A percentile compares a stretch with the other conserved stretches of the same genome.
Evolutionary conservation across 2,888 invertebrate species (phyloP).

Genomic region (Lordiphosa andalusiaca): DNA sequence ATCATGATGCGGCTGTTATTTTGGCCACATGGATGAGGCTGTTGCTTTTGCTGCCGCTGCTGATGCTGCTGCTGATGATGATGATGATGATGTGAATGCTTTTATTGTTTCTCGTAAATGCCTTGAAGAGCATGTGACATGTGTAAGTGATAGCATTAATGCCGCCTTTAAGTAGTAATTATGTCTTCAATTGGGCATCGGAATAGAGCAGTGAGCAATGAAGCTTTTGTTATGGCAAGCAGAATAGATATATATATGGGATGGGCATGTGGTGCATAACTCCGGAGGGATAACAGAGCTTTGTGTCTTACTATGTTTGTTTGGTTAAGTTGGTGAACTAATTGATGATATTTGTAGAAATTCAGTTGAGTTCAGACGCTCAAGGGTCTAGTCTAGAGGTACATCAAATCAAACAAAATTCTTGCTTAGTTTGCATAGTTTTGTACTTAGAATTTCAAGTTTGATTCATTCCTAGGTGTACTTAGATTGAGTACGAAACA

Average conservation of each 20-base stretch:
- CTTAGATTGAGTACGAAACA: too few species aligned
- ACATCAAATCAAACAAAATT: too few species aligned
- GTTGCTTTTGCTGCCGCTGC: constrained; percentile 47
- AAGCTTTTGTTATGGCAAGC: constrained; percentile 23
- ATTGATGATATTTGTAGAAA: too few species aligned
- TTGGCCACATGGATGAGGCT: constrained; percentile 25
- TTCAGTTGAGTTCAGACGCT: too few species aligned
- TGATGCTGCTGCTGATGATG: constrained; percentile 32
- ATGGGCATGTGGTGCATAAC: background rate
- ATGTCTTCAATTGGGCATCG: constrained; percentile 68
- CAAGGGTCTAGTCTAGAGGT: too few species aligned
- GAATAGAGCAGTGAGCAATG: constrained; percentile 3
- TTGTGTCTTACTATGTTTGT: too few species aligned
- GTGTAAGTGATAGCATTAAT: constrained; percentile 75
- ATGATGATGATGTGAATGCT: constrained; percentile 23
- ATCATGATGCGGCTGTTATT: constrained; percentile 74
- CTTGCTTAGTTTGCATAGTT: too few species aligned
- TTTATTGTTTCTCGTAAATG: constrained; percentile 67
- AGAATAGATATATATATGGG: constrained; percentile 15
- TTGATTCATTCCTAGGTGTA: too few species aligned
- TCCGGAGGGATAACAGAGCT: background rate
- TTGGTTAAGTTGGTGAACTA: too few species aligned
- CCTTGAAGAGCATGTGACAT: constrained; percentile 68
- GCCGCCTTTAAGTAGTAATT: constrained; percentile 75
- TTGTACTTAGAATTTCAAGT: too few species aligned